Evolutionary conservation across 2,888 invertebrate genomes (phyloP), one percentile per base, ranked within the genome.

Genomic region (Tipula unca): DNA sequence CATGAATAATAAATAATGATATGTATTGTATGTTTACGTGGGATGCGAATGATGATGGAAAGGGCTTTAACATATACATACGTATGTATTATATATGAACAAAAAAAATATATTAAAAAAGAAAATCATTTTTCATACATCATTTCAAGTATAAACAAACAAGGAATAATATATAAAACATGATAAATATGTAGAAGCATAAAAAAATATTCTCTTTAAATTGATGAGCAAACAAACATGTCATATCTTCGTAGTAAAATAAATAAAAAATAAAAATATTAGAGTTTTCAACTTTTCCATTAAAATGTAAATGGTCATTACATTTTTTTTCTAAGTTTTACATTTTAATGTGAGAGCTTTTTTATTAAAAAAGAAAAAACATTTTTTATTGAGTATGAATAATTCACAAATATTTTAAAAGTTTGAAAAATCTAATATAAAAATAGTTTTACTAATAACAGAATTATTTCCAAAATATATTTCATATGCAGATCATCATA

Each of bases 1-100:
- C 69, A 69, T 69, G 69, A 69, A 69, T 69, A 69, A 69, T 69
- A 69, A 69, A 69, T 69, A 25, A 69, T 69, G 69, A 69, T 69
- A 69, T 39, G 10, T 39, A 39, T 39, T 2, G 6, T 6, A 32
- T 32, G 6, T 48, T 20, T 25, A 25, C 25, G 25, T 69, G 69
- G 69, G 69, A 25, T 69, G 69, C 25, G 25, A 20, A 69, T 69
- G 1, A 13, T 25, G 48, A 48, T 48, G 48, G 48, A 48, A 48
- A 0, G 69, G 69, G 69, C 69, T 69, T 69, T 13, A 13, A 69
- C 25, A 69, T 20, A 69, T 25, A 17, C 25, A 69, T 69, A n/a
- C n/a, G n/a, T 10, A 25, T 69, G 48, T 48, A 69, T 17, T 10
- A 69, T 25, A 69, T 69, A 25, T n/a, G 25, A 13, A 10, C 3